phyloP scores from a whole-genome alignment of 2,113 vertebrate genomes.

The Thinocorus orbignyianus region DNA sequence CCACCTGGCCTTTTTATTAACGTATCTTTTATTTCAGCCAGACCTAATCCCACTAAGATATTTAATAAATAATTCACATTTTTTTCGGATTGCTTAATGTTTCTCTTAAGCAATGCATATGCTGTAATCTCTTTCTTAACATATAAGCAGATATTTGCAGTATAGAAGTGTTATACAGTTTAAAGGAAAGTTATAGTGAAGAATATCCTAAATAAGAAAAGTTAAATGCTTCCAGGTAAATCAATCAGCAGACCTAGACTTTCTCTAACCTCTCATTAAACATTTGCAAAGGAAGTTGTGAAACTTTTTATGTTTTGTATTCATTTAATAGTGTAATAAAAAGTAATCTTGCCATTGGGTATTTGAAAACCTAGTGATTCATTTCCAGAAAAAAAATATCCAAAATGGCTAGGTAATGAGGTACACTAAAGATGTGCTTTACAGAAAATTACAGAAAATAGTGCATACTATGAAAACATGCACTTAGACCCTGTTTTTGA shows the following conservation, averaged over 20 bases:
- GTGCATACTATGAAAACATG: not conserved
- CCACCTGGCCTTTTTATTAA: not conserved
- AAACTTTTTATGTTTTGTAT: not conserved
- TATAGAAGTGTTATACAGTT: not conserved
- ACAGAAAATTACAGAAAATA: not conserved
- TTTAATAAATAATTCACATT: constrained; percentile 40
- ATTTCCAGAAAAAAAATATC: not conserved
- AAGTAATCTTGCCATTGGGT: not conserved
- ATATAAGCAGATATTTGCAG: not conserved
- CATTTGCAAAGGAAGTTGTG: not conserved
- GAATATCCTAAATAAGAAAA: not conserved
- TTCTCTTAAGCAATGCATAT: not conserved
- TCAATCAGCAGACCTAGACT: not conserved
- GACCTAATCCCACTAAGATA: not conserved
- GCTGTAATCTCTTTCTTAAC: not conserved
- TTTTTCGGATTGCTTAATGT: not conserved
- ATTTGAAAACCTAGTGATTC: not conserved
- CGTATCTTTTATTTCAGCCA: constrained; percentile 14
- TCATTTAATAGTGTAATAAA: constrained; percentile 6
- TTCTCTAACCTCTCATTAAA: not conserved
- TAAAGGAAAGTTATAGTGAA: not conserved
- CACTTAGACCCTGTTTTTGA: not conserved
- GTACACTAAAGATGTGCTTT: not conserved
- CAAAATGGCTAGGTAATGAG: not conserved
- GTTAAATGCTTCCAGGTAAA: not conserved